phyloP scores from a whole-genome alignment of 2,888 invertebrate genomes.

The Octonoba sinensis region DNA sequence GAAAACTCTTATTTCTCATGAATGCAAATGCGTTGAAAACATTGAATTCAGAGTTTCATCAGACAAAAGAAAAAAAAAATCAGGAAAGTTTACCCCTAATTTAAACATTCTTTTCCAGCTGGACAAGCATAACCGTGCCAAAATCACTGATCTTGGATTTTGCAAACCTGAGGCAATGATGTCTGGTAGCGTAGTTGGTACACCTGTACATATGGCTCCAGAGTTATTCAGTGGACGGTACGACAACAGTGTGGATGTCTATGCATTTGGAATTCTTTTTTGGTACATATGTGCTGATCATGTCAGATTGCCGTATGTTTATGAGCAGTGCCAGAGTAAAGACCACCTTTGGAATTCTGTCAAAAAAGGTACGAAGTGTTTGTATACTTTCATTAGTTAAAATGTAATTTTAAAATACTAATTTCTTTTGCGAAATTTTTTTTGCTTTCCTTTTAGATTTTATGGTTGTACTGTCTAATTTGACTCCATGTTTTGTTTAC shows the following conservation, averaged over 20 bases:
- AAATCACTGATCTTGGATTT: conserved; percentile 89
- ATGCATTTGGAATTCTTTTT: conserved; percentile 89
- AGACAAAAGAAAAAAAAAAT: too few relatives aligned
- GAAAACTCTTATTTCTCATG: too few relatives aligned
- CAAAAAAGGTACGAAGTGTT: conserved; percentile 78
- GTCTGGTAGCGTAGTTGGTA: conserved; percentile 89
- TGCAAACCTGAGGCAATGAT: conserved; percentile 91
- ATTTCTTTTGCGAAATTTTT: not conserved
- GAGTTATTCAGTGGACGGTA: conserved; percentile 86
- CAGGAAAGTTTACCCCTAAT: too few relatives aligned
- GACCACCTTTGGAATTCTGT: conserved; percentile 89
- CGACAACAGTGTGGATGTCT: conserved; percentile 87
- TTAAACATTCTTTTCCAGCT: conserved; percentile 74
- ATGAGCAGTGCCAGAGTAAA: conserved; percentile 86
- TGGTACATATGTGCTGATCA: conserved; percentile 91
- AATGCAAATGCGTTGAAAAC: too few relatives aligned
- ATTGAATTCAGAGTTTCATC: too few relatives aligned
- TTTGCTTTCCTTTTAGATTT: not conserved
- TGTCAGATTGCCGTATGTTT: conserved; percentile 82
- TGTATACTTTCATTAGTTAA: not conserved
- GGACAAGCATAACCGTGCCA: conserved; percentile 80
- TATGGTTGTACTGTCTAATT: too few relatives aligned
- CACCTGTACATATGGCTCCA: conserved; percentile 93
- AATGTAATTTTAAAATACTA: too few relatives aligned
- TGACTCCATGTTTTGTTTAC: too few relatives aligned